Conservation (phyloP, 2,888 invertebrate genomes). For the Trachelus iudaicus region DNA sequence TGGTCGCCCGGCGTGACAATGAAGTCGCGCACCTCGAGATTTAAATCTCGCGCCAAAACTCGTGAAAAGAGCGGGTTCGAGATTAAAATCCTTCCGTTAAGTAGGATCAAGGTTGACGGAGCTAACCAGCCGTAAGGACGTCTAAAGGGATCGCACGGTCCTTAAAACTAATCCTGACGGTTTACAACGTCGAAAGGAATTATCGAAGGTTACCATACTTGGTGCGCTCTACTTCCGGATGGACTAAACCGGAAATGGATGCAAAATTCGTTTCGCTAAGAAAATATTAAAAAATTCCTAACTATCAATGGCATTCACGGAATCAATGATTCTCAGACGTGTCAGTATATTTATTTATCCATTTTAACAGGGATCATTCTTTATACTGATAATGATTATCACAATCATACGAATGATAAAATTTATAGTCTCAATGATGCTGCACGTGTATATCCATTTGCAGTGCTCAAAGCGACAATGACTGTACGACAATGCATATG, state of each 20-base stretch:
- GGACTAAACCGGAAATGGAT: not conserved
- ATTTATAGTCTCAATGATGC: not conserved
- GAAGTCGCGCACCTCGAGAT: not conserved
- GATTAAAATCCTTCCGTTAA: slow-evolving; percentile 41
- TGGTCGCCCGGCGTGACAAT: not conserved
- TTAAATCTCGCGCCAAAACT: slow-evolving; percentile 5
- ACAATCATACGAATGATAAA: not conserved
- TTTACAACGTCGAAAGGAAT: not conserved
- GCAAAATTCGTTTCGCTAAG: not conserved
- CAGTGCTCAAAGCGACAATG: not conserved
- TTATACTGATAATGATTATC: not conserved
- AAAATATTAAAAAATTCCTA: not conserved
- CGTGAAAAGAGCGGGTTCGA: slow-evolving; percentile 25
- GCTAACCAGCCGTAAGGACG: slow-evolving; percentile 51
- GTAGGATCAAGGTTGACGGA: slow-evolving; percentile 54
- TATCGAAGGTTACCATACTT: not conserved
- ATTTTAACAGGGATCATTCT: not conserved
- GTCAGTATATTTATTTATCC: not conserved
- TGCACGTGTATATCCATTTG: not conserved
- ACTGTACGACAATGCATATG: not conserved
- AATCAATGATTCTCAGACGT: not conserved
- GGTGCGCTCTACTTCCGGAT: not conserved
- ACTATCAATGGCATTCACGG: not conserved
- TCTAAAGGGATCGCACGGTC: slow-evolving; percentile 33
- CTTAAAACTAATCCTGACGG: slow-evolving; percentile 43